These are phyloP conservation scores for Hirundo rustica DNA, from an alignment of 2,797 vertebrate species.

Conservation along the genomic window DNA sequence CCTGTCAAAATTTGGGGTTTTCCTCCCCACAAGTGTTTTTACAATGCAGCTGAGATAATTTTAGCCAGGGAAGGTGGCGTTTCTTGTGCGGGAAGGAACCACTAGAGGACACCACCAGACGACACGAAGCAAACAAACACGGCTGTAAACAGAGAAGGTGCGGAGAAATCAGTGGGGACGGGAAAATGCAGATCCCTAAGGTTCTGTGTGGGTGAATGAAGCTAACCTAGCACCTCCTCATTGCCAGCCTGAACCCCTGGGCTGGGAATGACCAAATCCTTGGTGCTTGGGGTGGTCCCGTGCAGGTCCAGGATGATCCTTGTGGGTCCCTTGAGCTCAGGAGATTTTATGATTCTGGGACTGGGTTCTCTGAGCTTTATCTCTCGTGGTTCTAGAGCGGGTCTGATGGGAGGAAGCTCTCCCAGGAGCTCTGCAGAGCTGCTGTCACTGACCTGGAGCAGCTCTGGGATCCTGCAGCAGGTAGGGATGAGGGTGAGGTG, in stretches of 20 bases:
- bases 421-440: background rate
- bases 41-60: background rate
- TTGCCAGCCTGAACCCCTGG: background rate
- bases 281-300: background rate
- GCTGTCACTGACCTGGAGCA: background rate
- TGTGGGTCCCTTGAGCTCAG: background rate
- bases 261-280: background rate
- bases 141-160: background rate
- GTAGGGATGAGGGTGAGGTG: background rate
- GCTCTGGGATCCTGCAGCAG: background rate
- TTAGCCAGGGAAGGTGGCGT: background rate
- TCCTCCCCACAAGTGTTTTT: background rate
- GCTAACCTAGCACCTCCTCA: background rate
- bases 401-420: background rate
- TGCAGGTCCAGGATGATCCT: background rate
- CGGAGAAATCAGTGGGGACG: background rate
- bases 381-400: background rate
- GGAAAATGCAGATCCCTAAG: background rate
- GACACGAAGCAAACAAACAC: background rate
- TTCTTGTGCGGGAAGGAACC: background rate
- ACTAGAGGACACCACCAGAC: conserved; percentile 47
- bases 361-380: background rate
- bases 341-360: background rate
- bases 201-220: background rate
- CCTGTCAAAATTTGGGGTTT: background rate